Base-by-base conservation (phyloP, 2,797 vertebrate genomes). In the Microcaecilia unicolor region DNA sequence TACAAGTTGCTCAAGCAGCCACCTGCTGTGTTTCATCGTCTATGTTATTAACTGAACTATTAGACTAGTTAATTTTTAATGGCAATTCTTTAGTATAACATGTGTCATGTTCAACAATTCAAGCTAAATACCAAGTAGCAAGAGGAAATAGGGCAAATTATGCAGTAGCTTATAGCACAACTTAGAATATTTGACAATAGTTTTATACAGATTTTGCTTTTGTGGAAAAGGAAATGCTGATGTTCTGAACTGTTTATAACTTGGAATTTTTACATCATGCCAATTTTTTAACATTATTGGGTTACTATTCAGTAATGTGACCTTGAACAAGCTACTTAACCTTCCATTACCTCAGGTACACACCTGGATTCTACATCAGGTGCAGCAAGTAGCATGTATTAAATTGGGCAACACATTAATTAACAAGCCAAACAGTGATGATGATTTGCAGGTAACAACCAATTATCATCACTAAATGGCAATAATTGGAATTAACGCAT, bases 171-270 rank as follows among this genome's bases (percentile, higher is more conserved):
- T 28, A 15, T 4, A 18, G n/a, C 4, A 4, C 3, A 3, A 5
- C 8, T 3, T 12, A 4, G 28, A 4, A n/a, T 3, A 2, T 9
- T n/a, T 13, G 18, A 8, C n/a, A n/a, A n/a, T n/a, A 61, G 64
- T 69, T 61, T 55, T 49, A 53, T 12, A 20, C 58, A 52, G 42
- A 57, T 42, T 43, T 51, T 62, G 62, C 37, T 37, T 27, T 58
- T 60, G 62, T 60, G 55, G 55, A 32, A 43, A 49, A 60, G 50
- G 41, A 31, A 55, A 41, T 44, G 49, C 43, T 64, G 24, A 14
- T 13, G 25, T 9, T 25, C 8, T 4, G 5, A 9, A 9, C 1
- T 25, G 13, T 9, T 14, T 9, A 6, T 9, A 6, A 9, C 2
- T 13, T 9, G 12, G 7, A 8, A 5, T 13, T 25, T 25, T 12